Conservation (phyloP, 2,113 vertebrate genomes). For the Indicator indicator region DNA sequence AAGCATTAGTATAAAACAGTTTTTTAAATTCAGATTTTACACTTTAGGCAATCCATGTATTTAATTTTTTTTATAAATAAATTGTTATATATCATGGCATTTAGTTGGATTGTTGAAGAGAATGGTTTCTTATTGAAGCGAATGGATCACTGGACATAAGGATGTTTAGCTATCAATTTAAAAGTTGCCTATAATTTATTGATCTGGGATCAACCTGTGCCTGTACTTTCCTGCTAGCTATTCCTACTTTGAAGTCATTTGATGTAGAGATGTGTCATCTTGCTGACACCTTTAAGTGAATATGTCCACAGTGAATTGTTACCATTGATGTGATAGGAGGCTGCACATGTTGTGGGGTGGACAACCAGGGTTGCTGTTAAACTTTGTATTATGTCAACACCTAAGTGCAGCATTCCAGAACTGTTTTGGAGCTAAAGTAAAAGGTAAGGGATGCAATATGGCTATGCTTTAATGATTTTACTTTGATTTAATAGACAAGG, state of each 20-base stretch:
- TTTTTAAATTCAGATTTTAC: not conserved
- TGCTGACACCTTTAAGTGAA: not conserved
- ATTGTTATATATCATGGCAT: not conserved
- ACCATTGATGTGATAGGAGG: not conserved
- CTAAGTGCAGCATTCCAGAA: not conserved
- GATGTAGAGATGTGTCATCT: not conserved
- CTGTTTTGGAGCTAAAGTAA: not conserved
- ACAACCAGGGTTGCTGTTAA: not conserved
- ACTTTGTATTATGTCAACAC: not conserved
- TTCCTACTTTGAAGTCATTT: not conserved
- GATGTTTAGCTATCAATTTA: not conserved
- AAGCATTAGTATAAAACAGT: not conserved
- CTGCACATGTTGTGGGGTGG: not conserved
- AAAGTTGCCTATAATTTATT: not conserved
- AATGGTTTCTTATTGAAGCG: not conserved
- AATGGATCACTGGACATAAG: not conserved
- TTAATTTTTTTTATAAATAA: not conserved
- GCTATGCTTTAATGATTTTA: not conserved
- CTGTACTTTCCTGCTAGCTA: not conserved
- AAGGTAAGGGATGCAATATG: not conserved
- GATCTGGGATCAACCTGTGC: not conserved
- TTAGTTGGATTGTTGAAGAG: not conserved
- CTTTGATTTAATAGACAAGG: constrained; percentile 80
- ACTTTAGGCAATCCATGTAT: not conserved
- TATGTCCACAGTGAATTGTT: not conserved